Conservation (phyloP, 2,888 invertebrate species). For the Xanthostigma xanthostigma region DNA sequence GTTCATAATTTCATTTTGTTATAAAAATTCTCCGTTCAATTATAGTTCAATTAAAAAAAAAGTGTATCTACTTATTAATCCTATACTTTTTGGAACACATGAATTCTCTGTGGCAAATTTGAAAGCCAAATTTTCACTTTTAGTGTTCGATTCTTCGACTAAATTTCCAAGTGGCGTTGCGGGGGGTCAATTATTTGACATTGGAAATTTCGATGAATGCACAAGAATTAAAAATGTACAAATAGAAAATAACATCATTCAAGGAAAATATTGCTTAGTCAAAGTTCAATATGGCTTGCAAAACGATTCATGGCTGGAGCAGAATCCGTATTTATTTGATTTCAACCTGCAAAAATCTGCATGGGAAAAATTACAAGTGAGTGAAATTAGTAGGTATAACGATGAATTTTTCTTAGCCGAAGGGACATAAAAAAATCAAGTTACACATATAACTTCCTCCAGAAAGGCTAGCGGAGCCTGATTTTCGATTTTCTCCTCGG, state of each 20-base stretch:
- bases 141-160: not conserved
- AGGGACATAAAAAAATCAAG: too few relatives aligned
- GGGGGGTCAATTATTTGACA: not conserved
- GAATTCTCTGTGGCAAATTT: too few relatives aligned
- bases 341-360: not conserved
- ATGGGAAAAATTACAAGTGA: not conserved
- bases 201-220: not conserved
- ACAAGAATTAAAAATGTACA: not conserved
- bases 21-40: too few relatives aligned
- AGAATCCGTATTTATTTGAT: not conserved
- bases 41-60: too few relatives aligned
- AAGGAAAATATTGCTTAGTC: not conserved
- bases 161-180: not conserved
- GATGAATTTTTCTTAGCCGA: constrained; percentile 7
- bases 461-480: too few relatives aligned
- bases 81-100: too few relatives aligned
- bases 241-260: not conserved
- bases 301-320: not conserved
- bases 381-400: not conserved
- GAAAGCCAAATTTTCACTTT: not conserved
- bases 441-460: too few relatives aligned
- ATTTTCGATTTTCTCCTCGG: too few relatives aligned
- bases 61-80: too few relatives aligned
- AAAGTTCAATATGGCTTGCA: not conserved
- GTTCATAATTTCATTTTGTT: too few relatives aligned